Base-by-base conservation (phyloP, 2,888 invertebrate species). In the Pandemis cinnamomeana region DNA sequence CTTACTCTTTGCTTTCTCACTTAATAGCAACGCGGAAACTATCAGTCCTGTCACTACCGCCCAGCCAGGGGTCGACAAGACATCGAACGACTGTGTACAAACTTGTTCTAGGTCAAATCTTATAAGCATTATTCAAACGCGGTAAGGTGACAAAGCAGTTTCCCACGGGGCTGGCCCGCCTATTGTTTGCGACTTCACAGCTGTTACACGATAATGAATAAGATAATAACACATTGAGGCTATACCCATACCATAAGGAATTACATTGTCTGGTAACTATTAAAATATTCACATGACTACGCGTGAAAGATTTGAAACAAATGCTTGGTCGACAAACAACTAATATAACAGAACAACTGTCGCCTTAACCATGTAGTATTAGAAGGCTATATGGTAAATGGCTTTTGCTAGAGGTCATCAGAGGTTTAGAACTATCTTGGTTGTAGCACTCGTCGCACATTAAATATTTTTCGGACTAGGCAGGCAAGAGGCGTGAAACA, bases 231-330 rank as follows among this genome's bases (percentile, higher is more conserved):
- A 42, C 7, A 55, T 15, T 55, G 72, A 72, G 62, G 62, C 67
- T 68, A 55, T 63, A 46, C 67, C 61, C 62, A 63, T 72, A 72
- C 61, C 62, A 63, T 72, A 72, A 68, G 67, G 72, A 62, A 64
- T 64, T 13, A 13, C 64, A 72, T 72, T 68, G 51, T 72, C 55
- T 72, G 55, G 53, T 62, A 55, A 67, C 53, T 51, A 41, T 46
- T 60, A 41, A 62, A 62, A 15, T 62, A 68, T 67, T 67, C 67
- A 55, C 55, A 72, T 68, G 71, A 36, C 51, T 7, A 58, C 27
- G 27, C 58, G 27, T 58, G 27, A 58, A 58, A 27, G 5, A 27
- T 27, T 10, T 27, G 15, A 15, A 6, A 27, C 5, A 2, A 7
- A 15, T 5, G 27, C 13, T 27, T n/a, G 27, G 27, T 20, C 8